Evolutionary conservation across 2,888 invertebrate species (phyloP).

Genomic region (Aporophyla nigra): DNA sequence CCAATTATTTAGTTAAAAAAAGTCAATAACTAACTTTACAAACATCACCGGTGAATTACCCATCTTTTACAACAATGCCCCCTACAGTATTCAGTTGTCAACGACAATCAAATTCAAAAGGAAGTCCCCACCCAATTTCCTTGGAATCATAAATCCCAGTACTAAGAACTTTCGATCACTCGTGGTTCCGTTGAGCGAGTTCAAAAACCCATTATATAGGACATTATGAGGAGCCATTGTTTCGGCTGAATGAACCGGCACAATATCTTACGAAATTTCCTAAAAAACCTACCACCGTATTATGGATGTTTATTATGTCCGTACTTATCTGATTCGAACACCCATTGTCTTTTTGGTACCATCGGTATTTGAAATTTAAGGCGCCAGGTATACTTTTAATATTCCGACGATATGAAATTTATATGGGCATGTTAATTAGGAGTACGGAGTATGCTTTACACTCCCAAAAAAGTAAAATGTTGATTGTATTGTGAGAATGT

Average conservation of each 20-base stretch:
- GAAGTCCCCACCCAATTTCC: conserved; percentile 85
- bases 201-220: conserved; percentile 88
- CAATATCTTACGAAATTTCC: conserved; percentile 91
- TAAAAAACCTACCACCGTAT: conserved; percentile 86
- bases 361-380: conserved; percentile 65
- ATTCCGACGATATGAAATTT: conserved; percentile 62
- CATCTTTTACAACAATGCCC: conserved; percentile 51
- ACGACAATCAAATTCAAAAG: conserved; percentile 72
- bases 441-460: conserved; percentile 21
- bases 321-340: conserved; percentile 80
- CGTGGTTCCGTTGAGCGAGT: conserved; percentile 87
- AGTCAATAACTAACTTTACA: too few relatives aligned
- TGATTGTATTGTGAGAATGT: conserved; percentile 16
- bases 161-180: conserved; percentile 86
- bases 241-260: conserved; percentile 87
- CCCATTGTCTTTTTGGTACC: conserved; percentile 81
- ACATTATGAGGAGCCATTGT: conserved; percentile 89
- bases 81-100: conserved; percentile 58
- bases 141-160: conserved; percentile 82
- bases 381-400: conserved; percentile 64
- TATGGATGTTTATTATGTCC: conserved; percentile 86
- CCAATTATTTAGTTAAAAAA: too few relatives aligned
- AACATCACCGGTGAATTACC: conserved; percentile 5
- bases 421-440: conserved; percentile 68
- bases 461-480: conserved; percentile 20